Evolutionary conservation across 2,888 invertebrate species (phyloP), one percentile per base, ranked within the genome.

Genomic region (Nomada flava): DNA sequence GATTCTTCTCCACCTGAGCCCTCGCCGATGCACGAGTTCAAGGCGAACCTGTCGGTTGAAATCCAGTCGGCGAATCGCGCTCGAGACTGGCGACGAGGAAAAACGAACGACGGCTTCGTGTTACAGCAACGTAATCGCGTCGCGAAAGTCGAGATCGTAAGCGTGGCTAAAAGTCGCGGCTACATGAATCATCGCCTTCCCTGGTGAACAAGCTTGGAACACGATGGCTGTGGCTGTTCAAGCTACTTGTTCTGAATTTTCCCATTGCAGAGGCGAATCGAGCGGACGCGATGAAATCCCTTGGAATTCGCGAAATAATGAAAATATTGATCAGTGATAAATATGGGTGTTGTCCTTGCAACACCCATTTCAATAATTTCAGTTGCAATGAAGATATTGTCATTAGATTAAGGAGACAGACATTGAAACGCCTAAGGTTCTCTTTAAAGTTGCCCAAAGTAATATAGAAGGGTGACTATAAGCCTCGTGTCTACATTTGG

Each of bases 31-130:
- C 57, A 13, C 20, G 50, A 67, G 74, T 73, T 89, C 89, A 89
- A 89, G 89, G 88, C 72, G 82, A 89, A 86, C 89, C 71, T 79
- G 84, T 86, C 73, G 76, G 65, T 59, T 75, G 88, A 80, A 79
- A 90, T 86, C 75, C 82, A 89, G 85, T 78, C 82, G 29, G 88
- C 83, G 89, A 89, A 89, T 89, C 88, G 86, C 80, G 78, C 50
- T 29, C 26, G 18, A 57, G 55, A 74, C 67, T n/a, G 52, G 57
- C 67, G 74, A 60, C 50, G 73, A 62, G 65, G 67, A 83, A 83
- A 74, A 63, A 63, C 71, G 84, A 83, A 75, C 82, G 74, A 63
- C 47, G 26, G 83, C 64, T 64, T 88, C 88, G 83, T 29, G 63
- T 88, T 88, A 87, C 88, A 47, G 20, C 72, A 47, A n/a, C 72